Evolutionary conservation across 2,113 vertebrate species (phyloP).

Genomic region (Phoenicopterus ruber): DNA sequence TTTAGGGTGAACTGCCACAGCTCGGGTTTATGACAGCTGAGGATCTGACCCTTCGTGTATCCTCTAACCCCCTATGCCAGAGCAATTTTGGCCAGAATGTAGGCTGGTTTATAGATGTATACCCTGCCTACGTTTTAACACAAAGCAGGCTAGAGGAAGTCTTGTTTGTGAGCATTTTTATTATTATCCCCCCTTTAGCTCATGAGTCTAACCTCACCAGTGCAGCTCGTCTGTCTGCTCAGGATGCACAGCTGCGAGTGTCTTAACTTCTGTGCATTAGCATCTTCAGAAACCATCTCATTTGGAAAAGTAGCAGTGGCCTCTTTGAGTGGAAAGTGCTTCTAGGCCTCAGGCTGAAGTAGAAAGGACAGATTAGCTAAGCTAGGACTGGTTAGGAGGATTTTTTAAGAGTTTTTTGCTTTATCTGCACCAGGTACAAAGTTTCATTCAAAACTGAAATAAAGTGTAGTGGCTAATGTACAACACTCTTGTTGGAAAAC

Average conservation of each 20-base stretch:
- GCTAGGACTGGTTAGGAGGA: fast-evolving
- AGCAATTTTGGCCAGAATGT: neutral
- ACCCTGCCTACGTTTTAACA: neutral
- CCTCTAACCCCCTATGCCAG: neutral
- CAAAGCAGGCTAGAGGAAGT: neutral
- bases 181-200: neutral
- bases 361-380: neutral
- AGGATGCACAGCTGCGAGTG: neutral
- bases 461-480: neutral
- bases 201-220: neutral
- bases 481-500: neutral
- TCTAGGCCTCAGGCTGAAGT: neutral
- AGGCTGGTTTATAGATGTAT: neutral
- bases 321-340: neutral
- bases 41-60: neutral
- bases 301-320: neutral
- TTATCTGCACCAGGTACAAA: neutral
- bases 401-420: neutral
- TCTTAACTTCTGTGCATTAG: neutral
- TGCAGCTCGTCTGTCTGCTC: neutral
- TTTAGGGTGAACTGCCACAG: neutral
- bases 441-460: neutral
- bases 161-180: neutral
- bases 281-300: neutral
- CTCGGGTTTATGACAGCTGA: neutral